Base-by-base conservation (phyloP, 2,888 invertebrate genomes). In the Thelaira solivaga region DNA sequence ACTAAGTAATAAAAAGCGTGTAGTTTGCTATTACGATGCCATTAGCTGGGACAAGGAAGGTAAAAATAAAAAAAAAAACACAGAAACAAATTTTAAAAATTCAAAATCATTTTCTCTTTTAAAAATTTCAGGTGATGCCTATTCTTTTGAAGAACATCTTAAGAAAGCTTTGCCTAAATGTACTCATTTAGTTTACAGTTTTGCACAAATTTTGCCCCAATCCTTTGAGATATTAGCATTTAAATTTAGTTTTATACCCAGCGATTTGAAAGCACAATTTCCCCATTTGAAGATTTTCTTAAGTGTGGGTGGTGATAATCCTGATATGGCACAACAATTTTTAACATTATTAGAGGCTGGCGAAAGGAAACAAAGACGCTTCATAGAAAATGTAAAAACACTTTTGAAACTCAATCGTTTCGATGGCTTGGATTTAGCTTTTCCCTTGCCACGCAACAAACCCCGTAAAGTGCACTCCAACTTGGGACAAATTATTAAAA, bases 351-450 rank as follows among this genome's bases (percentile, higher is more conserved):
- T 95, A 82, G 95, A 95, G 86, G 92, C 93, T 0, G 91, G 92
- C 7, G 91, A 94, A 73, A 91, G 92, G 0, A 91, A 92, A 1
- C 86, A 86, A 6, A 82, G 85, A 31, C 80, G 77, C 13, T 95
- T 96, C 83, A 92, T 95, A 29, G 94, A 93, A 86, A 94, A 95
- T 2, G 93, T 93, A 1, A 92, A 92, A 26, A 89, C 92, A 2
- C 81, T 95, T 22, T 89, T 94, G 29, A 93, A 92, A 73, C 92
- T 93, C 53, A 93, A 95, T 84, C 92, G 93, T 7, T 97, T 97
- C 83, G 96, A 97, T 86, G 97, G 97, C 2, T 90, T 97, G 29
- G 97, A 97, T 86, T 90, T 96, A 62, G 94, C 94, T 1, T 96
- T 96, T 94, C 93, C 96, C 87, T 94, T 96, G 89, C 94, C 96